Conservation (phyloP, 2,797 vertebrate genomes). For the Acomys russatus region DNA sequence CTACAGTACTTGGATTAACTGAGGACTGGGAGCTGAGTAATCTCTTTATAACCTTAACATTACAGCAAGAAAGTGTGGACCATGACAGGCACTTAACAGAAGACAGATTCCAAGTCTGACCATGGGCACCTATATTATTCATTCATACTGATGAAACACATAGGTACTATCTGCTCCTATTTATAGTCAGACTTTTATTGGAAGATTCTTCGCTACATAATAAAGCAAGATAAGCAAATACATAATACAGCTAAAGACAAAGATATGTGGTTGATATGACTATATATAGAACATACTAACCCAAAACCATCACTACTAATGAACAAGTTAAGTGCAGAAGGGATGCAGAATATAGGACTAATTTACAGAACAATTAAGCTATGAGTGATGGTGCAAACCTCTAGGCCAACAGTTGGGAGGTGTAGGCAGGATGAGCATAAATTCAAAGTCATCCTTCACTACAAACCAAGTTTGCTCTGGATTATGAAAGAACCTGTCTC, state of each 20-base stretch:
- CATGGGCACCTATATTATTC: neutral
- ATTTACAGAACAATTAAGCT: neutral
- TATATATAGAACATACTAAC: neutral
- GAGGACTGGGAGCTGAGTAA: neutral
- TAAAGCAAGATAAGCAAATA: neutral
- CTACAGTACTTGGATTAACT: neutral
- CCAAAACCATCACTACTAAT: neutral
- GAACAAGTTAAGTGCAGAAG: neutral
- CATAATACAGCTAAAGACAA: neutral
- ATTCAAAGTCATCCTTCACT: neutral
- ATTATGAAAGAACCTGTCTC: neutral
- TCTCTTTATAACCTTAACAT: neutral
- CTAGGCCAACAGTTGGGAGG: neutral
- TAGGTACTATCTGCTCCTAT: neutral
- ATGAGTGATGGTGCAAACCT: neutral
- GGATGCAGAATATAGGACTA: neutral
- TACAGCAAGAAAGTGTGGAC: neutral
- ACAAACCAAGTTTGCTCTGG: neutral
- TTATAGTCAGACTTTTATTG: neutral
- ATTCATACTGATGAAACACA: neutral
- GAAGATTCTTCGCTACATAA: neutral
- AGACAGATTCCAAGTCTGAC: neutral
- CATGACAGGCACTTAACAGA: neutral
- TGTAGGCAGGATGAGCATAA: neutral
- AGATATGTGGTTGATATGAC: neutral